These are phyloP conservation scores for Phaethornis superciliosus DNA, from an alignment of 2,113 vertebrate species.

Conservation along the genomic window DNA sequence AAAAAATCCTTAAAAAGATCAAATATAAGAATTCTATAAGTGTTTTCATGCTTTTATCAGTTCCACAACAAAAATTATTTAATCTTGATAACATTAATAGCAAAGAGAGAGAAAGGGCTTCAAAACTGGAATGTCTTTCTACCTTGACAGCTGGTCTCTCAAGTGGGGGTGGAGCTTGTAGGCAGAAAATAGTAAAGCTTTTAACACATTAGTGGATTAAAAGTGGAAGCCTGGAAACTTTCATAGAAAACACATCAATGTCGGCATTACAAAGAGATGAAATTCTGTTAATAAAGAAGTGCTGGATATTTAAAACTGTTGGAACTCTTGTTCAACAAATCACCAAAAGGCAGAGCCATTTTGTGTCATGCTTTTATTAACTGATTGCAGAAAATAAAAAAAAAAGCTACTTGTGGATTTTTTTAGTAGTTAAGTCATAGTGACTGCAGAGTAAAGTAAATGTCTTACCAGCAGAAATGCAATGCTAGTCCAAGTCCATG, in stretches of 20 bases:
- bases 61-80: background rate
- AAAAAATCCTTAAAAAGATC: background rate
- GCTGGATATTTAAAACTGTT: background rate
- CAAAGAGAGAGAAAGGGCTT: background rate
- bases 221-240: background rate
- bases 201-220: background rate
- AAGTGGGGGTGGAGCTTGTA: background rate
- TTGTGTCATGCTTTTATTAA: background rate
- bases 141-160: background rate
- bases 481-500: background rate
- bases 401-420: background rate
- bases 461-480: background rate
- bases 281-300: background rate
- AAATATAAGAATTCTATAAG: background rate
- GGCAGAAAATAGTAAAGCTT: background rate
- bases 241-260: background rate
- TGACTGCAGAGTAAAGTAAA: background rate
- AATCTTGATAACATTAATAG: background rate
- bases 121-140: background rate
- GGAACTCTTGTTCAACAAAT: background rate
- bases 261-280: background rate
- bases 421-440: background rate
- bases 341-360: background rate
- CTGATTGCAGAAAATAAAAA: background rate
- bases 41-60: background rate